Evolutionary conservation across 2,113 vertebrate genomes (phyloP), one percentile per base, ranked within the genome.

Genomic region (Oryzias melastigma): DNA sequence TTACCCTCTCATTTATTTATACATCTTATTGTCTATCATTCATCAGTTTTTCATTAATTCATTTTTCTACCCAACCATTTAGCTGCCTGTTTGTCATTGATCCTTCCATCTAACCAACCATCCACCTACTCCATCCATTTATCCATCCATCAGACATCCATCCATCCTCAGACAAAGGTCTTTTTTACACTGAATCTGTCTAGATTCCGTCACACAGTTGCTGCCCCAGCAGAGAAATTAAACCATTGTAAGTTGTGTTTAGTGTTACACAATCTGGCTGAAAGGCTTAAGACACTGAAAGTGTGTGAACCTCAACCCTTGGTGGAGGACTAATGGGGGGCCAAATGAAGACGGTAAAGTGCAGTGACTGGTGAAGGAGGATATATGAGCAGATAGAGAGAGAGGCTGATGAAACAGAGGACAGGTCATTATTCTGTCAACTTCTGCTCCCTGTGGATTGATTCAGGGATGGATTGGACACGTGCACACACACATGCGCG

Each of bases 381-480:
- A 52, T 19, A 4, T 7, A 7, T 19, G 63, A 56, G 52, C 35
- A 14, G 27, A 47, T 20, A 29, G 4, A 17, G 47, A 40, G 8
- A 14, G 48, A 35, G 53, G 48, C 63, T 67, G 74, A 74, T 82
- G 75, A 73, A 70, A 68, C 52, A 58, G 71, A 78, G 62, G 74
- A 59, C 63, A 16, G 71, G 78, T 68, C 75, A 73, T 86, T 79
- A 78, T 73, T 82, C 81, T 70, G 58, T 82, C 80, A 73, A 61
- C 68, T 66, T 68, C 48, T 41, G 46, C 44, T 64, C 68, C 46
- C 43, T 35, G 49, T 40, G 54, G 68, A 74, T 80, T 81, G 81
- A 85, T 77, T 71, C 53, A 13, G 55, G 13, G 50, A 52, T 56
- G 50, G 35, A 27, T 35, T 12, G 22, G 60, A 6, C 16, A 1